Percentiles rank a stretch among this genome's conserved stretches.
Evolutionary conservation across 1,140 invertebrate genomes (phyloP).

Genomic region (Dryas iulia): DNA sequence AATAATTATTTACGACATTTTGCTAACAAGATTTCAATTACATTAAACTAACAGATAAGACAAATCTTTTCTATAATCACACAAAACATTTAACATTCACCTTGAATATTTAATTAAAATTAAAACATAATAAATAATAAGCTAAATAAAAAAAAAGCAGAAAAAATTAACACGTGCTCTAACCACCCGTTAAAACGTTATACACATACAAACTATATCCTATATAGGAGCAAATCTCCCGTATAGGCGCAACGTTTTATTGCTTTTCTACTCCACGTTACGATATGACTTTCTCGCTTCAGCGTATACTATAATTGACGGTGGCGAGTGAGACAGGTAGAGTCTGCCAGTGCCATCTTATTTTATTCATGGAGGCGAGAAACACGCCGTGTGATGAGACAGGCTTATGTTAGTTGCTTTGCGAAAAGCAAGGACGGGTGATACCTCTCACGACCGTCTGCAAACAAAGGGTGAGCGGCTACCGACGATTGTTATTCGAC

Average conservation of each 20-base stretch:
- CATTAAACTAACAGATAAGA: no score
- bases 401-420: constrained; percentile 39
- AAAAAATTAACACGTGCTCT: constrained; percentile 63
- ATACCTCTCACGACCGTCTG: constrained; percentile 53
- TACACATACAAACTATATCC: constrained; percentile 52
- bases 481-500: constrained; percentile 67
- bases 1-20: no score
- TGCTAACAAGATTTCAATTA: no score
- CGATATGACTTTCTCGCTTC: constrained; percentile 48
- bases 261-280: constrained; percentile 53
- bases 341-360: constrained; percentile 57
- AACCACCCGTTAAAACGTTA: constrained; percentile 55
- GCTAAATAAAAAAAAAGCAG: constrained; percentile 48
- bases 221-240: constrained; percentile 59
- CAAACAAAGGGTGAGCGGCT: constrained; percentile 64
- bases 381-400: constrained; percentile 50
- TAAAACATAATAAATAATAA: no score
- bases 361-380: constrained; percentile 70
- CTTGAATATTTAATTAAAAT: no score
- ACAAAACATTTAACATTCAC: no score
- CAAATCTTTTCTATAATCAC: no score
- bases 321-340: constrained; percentile 55
- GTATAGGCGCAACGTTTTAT: constrained; percentile 62
- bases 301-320: constrained; percentile 30
- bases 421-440: constrained; percentile 52